Percentiles rank a stretch among this genome's conserved stretches.
phyloP scores from a whole-genome alignment of 2,113 vertebrate species.

The Phylloscopus trochiloides region DNA sequence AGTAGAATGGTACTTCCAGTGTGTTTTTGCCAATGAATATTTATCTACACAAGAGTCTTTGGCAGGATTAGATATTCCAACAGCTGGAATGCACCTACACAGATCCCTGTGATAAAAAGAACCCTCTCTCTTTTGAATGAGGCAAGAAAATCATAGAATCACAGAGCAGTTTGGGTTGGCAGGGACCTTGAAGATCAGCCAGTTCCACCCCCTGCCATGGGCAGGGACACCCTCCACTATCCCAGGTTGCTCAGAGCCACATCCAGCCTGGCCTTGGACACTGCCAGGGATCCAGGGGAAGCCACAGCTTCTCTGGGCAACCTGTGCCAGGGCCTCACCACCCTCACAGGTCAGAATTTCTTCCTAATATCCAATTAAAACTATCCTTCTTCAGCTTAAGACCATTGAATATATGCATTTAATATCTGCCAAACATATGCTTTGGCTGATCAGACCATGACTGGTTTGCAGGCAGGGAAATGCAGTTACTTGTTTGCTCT shows the following conservation, averaged over 20 bases:
- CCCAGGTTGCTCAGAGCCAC: neutral
- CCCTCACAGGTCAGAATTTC: neutral
- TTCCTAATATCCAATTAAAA: neutral
- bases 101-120: neutral
- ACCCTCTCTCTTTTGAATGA: neutral
- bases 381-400: neutral
- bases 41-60: neutral
- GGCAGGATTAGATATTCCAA: neutral
- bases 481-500: neutral
- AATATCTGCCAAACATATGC: neutral
- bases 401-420: neutral
- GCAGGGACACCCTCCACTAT: neutral
- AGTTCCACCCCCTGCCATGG: neutral
- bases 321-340: fast-evolving
- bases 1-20: neutral
- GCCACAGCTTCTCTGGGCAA: neutral
- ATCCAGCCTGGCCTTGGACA: neutral
- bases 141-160: neutral
- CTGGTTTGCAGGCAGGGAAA: neutral
- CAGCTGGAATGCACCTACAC: neutral
- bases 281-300: neutral
- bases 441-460: neutral
- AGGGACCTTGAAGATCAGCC: neutral
- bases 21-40: neutral
- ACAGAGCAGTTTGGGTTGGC: neutral